Conservation (phyloP, 2,797 vertebrate genomes). For the Clarias platycephalus region DNA sequence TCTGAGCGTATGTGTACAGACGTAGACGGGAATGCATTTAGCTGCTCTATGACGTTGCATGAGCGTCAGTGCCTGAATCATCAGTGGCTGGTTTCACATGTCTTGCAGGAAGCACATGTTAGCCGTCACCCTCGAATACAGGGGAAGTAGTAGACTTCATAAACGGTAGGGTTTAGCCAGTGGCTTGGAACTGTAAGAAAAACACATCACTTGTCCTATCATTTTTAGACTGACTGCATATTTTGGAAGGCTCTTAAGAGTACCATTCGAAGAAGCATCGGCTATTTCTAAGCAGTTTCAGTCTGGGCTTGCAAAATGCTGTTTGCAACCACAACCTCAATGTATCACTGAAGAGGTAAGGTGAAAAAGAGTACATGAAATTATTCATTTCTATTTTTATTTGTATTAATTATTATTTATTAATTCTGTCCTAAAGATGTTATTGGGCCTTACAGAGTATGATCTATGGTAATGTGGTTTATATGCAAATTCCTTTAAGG, state of each 20-base stretch:
- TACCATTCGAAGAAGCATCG: slow-evolving; percentile 67
- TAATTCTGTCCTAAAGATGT: neutral
- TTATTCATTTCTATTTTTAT: too few relatives aligned
- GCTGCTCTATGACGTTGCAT: neutral
- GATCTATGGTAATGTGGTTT: neutral
- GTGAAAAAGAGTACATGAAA: neutral
- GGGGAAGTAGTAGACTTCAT: neutral
- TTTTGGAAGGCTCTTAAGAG: slow-evolving; percentile 56
- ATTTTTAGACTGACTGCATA: slow-evolving; percentile 47
- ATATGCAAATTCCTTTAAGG: neutral
- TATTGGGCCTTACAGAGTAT: neutral
- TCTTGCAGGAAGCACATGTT: neutral
- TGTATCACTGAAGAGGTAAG: slow-evolving; percentile 51
- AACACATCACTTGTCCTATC: slow-evolving; percentile 10
- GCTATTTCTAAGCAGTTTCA: slow-evolving; percentile 64
- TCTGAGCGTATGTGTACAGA: neutral
- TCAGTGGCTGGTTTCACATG: neutral
- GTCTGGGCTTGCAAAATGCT: slow-evolving; percentile 70
- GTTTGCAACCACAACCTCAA: slow-evolving; percentile 53
- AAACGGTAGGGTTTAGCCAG: too few relatives aligned
- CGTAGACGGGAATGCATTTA: neutral
- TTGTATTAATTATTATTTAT: too few relatives aligned
- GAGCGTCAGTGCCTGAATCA: neutral
- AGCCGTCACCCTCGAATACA: neutral
- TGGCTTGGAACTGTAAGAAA: neutral